Conservation (phyloP, 2,113 vertebrate genomes). For the Phycodurus eques region DNA sequence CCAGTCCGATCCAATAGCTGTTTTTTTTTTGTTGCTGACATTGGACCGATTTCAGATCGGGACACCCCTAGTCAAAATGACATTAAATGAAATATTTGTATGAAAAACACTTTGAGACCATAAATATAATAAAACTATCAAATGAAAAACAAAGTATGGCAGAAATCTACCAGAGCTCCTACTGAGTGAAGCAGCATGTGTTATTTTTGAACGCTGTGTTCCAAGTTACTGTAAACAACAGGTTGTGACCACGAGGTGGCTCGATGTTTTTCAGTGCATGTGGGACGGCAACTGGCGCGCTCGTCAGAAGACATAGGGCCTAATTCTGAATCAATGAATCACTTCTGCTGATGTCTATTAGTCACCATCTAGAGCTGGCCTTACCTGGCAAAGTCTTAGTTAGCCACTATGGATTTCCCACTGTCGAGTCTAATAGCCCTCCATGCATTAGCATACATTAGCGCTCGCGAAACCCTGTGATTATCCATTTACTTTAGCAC, state of each 20-base stretch:
- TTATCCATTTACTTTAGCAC: slow-evolving; percentile 28
- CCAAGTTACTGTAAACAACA: too few species aligned
- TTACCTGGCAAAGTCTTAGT: slow-evolving; percentile 22
- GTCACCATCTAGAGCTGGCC: slow-evolving; percentile 21
- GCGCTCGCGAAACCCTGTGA: slow-evolving; percentile 31
- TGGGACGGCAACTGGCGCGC: too few species aligned
- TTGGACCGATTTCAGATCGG: too few species aligned
- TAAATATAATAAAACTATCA: background rate
- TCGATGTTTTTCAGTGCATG: too few species aligned
- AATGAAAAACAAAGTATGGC: background rate
- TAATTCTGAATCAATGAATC: slow-evolving; percentile 26
- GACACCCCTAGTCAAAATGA: too few species aligned
- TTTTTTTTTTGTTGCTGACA: too few species aligned
- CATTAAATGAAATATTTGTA: too few species aligned
- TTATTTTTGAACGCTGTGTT: too few species aligned
- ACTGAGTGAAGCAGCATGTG: background rate
- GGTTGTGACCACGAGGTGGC: too few species aligned
- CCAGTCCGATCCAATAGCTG: too few species aligned
- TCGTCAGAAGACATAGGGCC: too few species aligned
- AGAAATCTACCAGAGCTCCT: background rate
- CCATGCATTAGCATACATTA: slow-evolving; percentile 52
- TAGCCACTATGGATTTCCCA: slow-evolving; percentile 28
- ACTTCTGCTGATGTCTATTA: slow-evolving; percentile 30
- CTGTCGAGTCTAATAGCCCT: slow-evolving; percentile 40
- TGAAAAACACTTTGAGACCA: background rate